Conservation (phyloP, 2,113 vertebrate species). For the Catagonus wagneri region DNA sequence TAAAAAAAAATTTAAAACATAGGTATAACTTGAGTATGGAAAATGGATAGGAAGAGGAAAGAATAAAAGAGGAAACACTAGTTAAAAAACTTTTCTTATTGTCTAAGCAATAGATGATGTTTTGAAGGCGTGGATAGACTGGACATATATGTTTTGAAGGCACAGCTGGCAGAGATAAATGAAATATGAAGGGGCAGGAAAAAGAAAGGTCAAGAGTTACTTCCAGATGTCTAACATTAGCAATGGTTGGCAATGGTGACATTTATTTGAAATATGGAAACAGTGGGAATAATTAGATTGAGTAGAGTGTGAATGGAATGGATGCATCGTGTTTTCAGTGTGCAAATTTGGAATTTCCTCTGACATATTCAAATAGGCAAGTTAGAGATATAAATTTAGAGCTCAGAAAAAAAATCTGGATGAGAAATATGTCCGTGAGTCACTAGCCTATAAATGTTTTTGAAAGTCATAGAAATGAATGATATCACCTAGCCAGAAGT, state of each 20-base stretch:
- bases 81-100: background rate
- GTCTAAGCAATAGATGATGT: background rate
- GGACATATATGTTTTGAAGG: background rate
- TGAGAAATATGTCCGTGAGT: slow-evolving; percentile 62
- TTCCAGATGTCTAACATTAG: slow-evolving; percentile 19
- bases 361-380: slow-evolving; percentile 58
- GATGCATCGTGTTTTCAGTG: slow-evolving; percentile 33
- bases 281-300: background rate
- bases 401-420: background rate
- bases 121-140: background rate
- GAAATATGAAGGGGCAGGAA: background rate
- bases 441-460: slow-evolving; percentile 41
- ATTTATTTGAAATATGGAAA: slow-evolving; percentile 56
- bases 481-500: background rate
- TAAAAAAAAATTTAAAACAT: background rate
- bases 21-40: background rate
- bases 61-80: background rate
- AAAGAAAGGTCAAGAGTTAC: slow-evolving; percentile 23
- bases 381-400: slow-evolving; percentile 57
- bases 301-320: background rate
- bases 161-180: background rate
- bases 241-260: background rate
- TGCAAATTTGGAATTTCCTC: slow-evolving; percentile 47
- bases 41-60: background rate
- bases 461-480: slow-evolving; percentile 58